Percentiles rank a stretch among this genome's conserved stretches.
Evolutionary conservation across 1,140 invertebrate genomes (phyloP).

Genomic region (Chymomyza costata): DNA sequence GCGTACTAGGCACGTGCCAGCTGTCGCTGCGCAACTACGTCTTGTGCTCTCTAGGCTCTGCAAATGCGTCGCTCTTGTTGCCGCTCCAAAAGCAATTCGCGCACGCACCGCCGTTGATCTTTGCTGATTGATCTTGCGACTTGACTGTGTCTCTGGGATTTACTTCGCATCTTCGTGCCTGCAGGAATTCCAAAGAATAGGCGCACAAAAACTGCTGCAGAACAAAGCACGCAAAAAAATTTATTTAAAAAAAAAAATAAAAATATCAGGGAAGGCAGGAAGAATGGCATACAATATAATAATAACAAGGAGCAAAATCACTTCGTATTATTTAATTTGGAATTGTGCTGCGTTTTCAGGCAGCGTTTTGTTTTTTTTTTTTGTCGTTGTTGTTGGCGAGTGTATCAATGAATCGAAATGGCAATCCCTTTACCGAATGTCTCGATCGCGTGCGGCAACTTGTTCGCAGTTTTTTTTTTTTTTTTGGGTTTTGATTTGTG

Average conservation of each 20-base stretch:
- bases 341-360: slow-evolving; percentile 36
- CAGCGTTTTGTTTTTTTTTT: slow-evolving; percentile 18
- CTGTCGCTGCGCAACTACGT: background rate
- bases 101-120: slow-evolving; percentile 32
- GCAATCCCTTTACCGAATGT: slow-evolving; percentile 53
- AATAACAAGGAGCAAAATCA: slow-evolving; percentile 54
- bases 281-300: slow-evolving; percentile 71
- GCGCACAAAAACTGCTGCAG: slow-evolving; percentile 31
- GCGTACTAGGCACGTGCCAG: slow-evolving; percentile 53
- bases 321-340: slow-evolving; percentile 68
- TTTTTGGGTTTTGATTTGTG: slow-evolving; percentile 40
- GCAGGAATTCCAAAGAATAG: slow-evolving; percentile 63
- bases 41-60: too few species aligned
- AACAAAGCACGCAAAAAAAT: slow-evolving; percentile 34
- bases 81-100: too few species aligned
- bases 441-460: slow-evolving; percentile 64
- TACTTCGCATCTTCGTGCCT: slow-evolving; percentile 15
- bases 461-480: slow-evolving; percentile 45
- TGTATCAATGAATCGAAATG: slow-evolving; percentile 69
- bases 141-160: too few species aligned
- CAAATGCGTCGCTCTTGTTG: too few species aligned
- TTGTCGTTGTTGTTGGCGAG: slow-evolving; percentile 11
- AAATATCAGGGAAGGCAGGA: slow-evolving; percentile 16
- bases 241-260: background rate
- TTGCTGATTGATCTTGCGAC: slow-evolving; percentile 66